Conservation (phyloP, 2,113 vertebrate species). For the Silurus meridionalis region DNA sequence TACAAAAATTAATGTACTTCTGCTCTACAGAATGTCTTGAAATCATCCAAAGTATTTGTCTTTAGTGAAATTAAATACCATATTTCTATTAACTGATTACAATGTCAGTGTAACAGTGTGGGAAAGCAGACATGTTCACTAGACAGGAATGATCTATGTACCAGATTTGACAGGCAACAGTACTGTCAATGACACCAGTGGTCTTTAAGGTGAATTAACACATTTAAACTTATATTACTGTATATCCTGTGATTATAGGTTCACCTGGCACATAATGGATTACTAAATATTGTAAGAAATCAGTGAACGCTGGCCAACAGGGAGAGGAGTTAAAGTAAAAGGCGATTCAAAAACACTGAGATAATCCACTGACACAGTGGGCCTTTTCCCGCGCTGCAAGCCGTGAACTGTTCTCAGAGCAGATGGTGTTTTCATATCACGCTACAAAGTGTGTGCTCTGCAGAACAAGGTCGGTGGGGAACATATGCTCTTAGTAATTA, state of each 20-base stretch:
- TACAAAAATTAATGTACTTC: conserved; percentile 17
- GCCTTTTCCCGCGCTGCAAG: conserved; percentile 61
- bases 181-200: background rate
- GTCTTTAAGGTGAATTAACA: background rate
- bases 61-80: background rate
- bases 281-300: conserved; percentile 65
- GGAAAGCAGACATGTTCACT: conserved; percentile 4
- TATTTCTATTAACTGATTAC: background rate
- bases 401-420: conserved; percentile 67
- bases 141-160: background rate
- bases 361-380: conserved; percentile 72
- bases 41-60: conserved; percentile 20
- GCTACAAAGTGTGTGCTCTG: conserved; percentile 68
- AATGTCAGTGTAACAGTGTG: background rate
- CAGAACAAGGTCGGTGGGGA: conserved; percentile 67
- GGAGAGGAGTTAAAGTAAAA: conserved; percentile 52
- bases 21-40: background rate
- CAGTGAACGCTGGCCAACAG: conserved; percentile 63
- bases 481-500: conserved; percentile 70
- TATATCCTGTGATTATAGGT: background rate
- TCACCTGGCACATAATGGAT: conserved; percentile 44
- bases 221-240: conserved; percentile 6
- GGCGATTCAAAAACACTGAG: conserved; percentile 66
- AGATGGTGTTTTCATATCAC: conserved; percentile 80
- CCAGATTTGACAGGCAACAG: background rate